Conservation (phyloP, 2,113 vertebrate genomes). For the Notiomystis cincta region DNA sequence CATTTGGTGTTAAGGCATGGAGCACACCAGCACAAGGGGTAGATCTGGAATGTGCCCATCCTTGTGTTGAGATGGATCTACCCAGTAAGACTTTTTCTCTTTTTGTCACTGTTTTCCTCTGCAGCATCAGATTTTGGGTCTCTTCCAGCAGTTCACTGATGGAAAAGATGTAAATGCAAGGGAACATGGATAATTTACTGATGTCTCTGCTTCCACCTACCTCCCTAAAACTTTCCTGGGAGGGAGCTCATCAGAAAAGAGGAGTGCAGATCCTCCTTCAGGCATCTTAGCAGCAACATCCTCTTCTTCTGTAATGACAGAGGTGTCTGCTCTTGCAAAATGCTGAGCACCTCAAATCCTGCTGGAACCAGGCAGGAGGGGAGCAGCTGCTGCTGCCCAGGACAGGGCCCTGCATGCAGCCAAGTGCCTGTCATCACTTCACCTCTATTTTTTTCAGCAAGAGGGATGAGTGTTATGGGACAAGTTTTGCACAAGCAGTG, state of each 20-base stretch:
- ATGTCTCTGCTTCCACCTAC: neutral
- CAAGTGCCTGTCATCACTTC: neutral
- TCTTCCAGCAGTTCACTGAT: neutral
- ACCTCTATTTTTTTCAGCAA: neutral
- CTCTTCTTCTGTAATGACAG: neutral
- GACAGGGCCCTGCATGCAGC: neutral
- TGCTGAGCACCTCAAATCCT: neutral
- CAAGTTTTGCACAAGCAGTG: neutral
- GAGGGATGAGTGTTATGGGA: neutral
- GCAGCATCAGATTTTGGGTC: neutral
- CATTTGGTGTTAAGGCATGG: neutral
- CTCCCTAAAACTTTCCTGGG: neutral
- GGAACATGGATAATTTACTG: neutral
- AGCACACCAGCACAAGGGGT: neutral
- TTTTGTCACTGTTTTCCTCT: neutral
- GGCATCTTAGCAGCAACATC: neutral
- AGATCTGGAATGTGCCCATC: neutral
- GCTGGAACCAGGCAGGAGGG: neutral
- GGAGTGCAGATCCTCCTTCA: neutral
- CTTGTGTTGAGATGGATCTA: neutral
- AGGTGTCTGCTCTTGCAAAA: neutral
- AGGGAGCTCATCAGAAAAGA: neutral
- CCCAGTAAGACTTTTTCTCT: neutral
- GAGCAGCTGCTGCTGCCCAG: neutral
- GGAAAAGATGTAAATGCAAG: neutral